Conservation (phyloP, 1,140 invertebrate species). For the Papilio polyxenes region DNA sequence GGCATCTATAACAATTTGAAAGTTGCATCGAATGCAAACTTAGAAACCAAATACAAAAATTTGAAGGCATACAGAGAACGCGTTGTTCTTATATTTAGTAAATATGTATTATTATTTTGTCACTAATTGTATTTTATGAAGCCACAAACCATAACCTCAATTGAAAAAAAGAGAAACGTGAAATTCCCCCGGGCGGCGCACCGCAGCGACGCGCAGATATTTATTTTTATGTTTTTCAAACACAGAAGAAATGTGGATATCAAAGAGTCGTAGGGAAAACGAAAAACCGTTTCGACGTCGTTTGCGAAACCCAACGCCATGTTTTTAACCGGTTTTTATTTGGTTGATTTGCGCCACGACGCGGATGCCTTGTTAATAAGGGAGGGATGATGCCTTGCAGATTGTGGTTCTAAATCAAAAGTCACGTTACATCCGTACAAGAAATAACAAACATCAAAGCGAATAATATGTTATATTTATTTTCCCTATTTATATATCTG, state of each 20-base stretch:
- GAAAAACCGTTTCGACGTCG: slow-evolving; percentile 15
- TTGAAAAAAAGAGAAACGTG: slow-evolving; percentile 6
- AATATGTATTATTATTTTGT: neutral
- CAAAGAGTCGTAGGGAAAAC: slow-evolving; percentile 11
- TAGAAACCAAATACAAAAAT: neutral
- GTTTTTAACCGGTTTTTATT: slow-evolving; percentile 27
- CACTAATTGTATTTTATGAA: slow-evolving; percentile 11
- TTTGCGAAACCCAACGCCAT: slow-evolving; percentile 1
- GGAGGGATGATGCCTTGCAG: neutral
- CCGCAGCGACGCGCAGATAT: slow-evolving; percentile 2
- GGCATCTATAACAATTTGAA: neutral
- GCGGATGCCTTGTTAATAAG: neutral
- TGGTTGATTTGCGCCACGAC: neutral
- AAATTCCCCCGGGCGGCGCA: slow-evolving; percentile 4
- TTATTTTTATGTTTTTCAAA: neutral
- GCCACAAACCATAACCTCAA: slow-evolving; percentile 16
- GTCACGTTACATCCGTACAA: neutral
- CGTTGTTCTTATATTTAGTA: neutral
- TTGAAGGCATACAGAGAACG: neutral
- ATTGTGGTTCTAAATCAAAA: neutral
- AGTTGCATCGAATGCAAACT: neutral
- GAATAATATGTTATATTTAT: neutral
- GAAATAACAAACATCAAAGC: neutral
- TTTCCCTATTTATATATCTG: too few species aligned
- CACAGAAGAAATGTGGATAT: slow-evolving; percentile 4